Evolutionary conservation across 2,888 invertebrate genomes (phyloP), one percentile per base, ranked within the genome.

Genomic region (Phortica magna): DNA sequence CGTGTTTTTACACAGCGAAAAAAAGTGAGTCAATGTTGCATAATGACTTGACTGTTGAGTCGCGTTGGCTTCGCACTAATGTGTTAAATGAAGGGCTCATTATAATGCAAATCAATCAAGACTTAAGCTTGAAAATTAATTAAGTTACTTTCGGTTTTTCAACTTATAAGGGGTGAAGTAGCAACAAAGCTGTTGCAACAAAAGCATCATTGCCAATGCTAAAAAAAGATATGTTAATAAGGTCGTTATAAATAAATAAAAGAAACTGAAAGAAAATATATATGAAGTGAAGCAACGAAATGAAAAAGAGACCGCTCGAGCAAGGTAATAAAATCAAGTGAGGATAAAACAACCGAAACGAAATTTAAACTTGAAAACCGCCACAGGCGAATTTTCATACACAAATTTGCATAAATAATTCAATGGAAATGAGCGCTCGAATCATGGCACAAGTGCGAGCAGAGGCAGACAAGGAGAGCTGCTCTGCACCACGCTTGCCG

Each of bases 401-500:
- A 39, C 68, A 76, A 76, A 78, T 76, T 76, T 78, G 73, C 76
- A 78, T 78, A 74, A 75, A 76, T 76, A 76, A 78, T 74, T 76
- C 17, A 39, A 76, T 61, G 53, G 14, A 59, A 64, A 14, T 39
- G 39, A 7, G 39, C 7, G 19, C 10, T 1, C 39, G 31, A 64
- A 14, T 14, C 19, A 17, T 17, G 9, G 7, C 19, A 64, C 14
- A 31, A 39, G 64, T 10, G 39, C 31, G 6, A 31, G 31, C 7
- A n/a, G 53, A 53, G n/a, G 12, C 2, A n/a, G 2, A n/a, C 53
- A 53, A 53, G n/a, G n/a, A n/a, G n/a, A n/a, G n/a, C 55, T 55
- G 2, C 53, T 0, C 53, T 53, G 10, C n/a, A 53, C 12, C 7
- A 3, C 53, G 12, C 53, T 53, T n/a, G 53, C 31, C 31, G 53